phyloP scores from a whole-genome alignment of 2,113 vertebrate genomes.

The Pan paniscus region DNA sequence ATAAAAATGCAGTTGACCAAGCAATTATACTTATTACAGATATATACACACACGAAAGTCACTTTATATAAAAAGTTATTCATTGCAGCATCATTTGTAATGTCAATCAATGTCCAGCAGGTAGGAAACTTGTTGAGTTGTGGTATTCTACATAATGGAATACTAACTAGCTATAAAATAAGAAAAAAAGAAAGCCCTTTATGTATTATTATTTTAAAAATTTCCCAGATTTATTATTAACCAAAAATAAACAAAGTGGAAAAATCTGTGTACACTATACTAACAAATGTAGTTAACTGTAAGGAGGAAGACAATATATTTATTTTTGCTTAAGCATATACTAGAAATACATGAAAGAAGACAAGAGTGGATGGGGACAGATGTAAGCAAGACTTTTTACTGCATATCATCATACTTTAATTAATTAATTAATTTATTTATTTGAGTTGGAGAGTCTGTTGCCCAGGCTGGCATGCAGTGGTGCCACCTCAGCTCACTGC shows the following conservation, averaged over 20 bases:
- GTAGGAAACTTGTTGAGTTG: not conserved
- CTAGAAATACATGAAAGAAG: conserved; percentile 29
- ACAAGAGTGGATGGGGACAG: not conserved
- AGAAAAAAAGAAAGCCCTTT: not conserved
- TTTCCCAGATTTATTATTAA: not conserved
- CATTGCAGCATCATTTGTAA: not conserved
- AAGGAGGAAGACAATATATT: not conserved
- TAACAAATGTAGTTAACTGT: not conserved
- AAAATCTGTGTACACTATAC: not conserved
- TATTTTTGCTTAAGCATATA: not conserved
- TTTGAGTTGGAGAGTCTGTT: no score
- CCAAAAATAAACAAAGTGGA: not conserved
- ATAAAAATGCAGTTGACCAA: not conserved
- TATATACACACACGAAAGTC: not conserved
- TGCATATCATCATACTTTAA: not conserved
- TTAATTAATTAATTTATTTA: no score
- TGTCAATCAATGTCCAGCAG: not conserved
- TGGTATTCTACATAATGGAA: not conserved
- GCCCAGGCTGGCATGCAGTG: no score
- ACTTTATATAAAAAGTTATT: not conserved
- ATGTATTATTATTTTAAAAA: not conserved
- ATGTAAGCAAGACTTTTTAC: not conserved
- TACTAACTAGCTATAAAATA: not conserved
- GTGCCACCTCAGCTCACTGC: no score
- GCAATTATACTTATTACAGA: not conserved